Evolutionary conservation across 37 sponge, comb jelly and placozoan genomes (phyloP), one percentile per base, ranked within the genome.

Genomic region (Ephydatia muelleri): DNA sequence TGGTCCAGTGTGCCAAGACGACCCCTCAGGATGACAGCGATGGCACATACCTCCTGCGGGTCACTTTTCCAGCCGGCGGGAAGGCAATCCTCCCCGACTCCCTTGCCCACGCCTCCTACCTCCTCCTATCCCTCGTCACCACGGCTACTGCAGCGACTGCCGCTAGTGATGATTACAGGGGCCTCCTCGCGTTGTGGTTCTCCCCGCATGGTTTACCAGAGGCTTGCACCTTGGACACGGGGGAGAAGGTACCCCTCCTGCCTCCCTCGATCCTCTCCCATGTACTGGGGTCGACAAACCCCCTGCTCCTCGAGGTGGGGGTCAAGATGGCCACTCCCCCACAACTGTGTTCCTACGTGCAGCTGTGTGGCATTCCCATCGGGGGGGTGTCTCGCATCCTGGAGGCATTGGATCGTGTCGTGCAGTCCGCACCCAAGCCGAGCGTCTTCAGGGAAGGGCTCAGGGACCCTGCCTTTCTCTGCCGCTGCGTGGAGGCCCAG

Each of bases 341-440:
- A 0, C 76, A 78, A 64, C 65, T 88, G 26, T 82, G 88, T 31
- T 8, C 34, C 25, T 76, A 72, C 32, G 76, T 91, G 19, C 89
- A 91, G 33, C 75, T 47, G 70, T 91, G 83, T 88, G 92, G 92
- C 64, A 83, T 86, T 35, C 84, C 85, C 4, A 47, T 64, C 32
- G 65, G 31, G 19, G 77, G 48, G 19, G 31, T 84, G 68, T 68
- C 81, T 79, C 67, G 39, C 9, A 26, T 81, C 0, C 70, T 88
- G 66, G 39, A 76, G 47, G 70, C 14, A 11, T 70, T 88, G 67
- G 88, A 88, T 38, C 22, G 49, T 21, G 19, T 69, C n/a, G 82
- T 75, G 28, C 40, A 64, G 5, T 39, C 34, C 3, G 27, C 28
- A 25, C 23, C 49, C 26, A 47, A 57, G 16, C 32, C 72, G 3